These are phyloP conservation scores for Procambarus virginalis DNA, from an alignment of 1,140 invertebrate genomes.

Conservation along the genomic window DNA sequence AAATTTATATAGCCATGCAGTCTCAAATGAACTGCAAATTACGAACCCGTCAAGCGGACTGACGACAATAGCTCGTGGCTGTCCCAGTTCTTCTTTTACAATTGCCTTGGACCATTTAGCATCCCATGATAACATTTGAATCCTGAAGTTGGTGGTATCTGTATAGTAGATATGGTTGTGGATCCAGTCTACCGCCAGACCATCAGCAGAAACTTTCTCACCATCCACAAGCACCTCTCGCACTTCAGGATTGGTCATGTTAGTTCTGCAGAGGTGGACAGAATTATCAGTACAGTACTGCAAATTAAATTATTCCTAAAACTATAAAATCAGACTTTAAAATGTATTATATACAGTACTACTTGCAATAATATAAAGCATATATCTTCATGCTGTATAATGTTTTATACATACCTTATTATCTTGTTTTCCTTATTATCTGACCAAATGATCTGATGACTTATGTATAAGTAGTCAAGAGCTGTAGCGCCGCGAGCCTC, in stretches of 20 bases:
- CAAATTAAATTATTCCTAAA: too few species aligned
- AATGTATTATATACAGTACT: too few species aligned
- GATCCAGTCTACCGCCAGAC: slow-evolving; percentile 88
- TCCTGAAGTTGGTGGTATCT: slow-evolving; percentile 78
- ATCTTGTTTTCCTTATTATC: slow-evolving; percentile 92
- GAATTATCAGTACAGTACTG: too few species aligned
- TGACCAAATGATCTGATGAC: slow-evolving; percentile 95
- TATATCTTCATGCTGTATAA: neutral
- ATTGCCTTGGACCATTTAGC: slow-evolving; percentile 83
- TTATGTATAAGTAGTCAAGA: slow-evolving; percentile 90
- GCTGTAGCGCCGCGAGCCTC: slow-evolving; percentile 88
- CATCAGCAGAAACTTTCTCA: slow-evolving; percentile 87
- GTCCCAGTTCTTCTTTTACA: slow-evolving; percentile 81
- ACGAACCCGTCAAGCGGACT: slow-evolving; percentile 82
- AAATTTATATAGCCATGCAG: neutral
- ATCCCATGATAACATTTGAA: slow-evolving; percentile 78
- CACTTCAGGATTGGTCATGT: slow-evolving; percentile 81
- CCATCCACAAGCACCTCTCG: slow-evolving; percentile 85
- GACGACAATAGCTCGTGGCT: slow-evolving; percentile 88
- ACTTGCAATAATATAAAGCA: too few species aligned
- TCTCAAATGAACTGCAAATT: slow-evolving; percentile 65
- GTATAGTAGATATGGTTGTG: slow-evolving; percentile 85
- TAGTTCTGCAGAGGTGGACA: slow-evolving; percentile 22
- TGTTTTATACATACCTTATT: slow-evolving; percentile 81
- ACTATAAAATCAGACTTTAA: too few species aligned